Evolutionary conservation across 1,140 invertebrate species (phyloP).

Genomic region (Chelonus insularis): DNA sequence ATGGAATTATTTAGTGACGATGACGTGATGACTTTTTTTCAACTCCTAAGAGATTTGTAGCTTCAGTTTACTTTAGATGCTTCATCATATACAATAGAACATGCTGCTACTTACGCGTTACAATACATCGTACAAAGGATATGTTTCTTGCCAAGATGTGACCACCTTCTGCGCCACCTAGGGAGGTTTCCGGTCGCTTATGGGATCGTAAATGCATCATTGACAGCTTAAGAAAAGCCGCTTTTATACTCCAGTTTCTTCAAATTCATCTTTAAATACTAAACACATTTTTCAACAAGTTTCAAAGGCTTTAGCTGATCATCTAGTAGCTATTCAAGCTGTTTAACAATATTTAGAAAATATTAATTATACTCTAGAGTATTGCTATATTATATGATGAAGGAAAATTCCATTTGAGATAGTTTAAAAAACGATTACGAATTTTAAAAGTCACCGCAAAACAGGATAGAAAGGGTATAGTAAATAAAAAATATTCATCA

Average conservation of each 20-base stretch:
- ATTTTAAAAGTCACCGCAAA: too few species aligned
- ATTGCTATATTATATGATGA: too few species aligned
- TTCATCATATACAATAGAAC: background rate
- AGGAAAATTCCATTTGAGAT: too few species aligned
- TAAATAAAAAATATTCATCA: constrained; percentile 9
- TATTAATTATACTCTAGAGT: too few species aligned
- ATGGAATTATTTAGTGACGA: too few species aligned
- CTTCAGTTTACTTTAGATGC: background rate
- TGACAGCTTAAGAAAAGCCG: constrained; percentile 31
- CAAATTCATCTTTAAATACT: background rate
- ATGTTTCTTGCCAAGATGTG: constrained; percentile 47
- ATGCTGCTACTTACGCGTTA: constrained; percentile 45
- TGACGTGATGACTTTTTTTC: too few species aligned
- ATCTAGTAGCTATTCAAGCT: background rate
- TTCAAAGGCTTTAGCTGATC: background rate
- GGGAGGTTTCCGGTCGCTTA: constrained; percentile 41
- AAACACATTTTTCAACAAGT: background rate
- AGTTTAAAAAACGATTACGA: too few species aligned
- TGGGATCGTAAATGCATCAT: constrained; percentile 46
- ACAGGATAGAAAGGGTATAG: too few species aligned
- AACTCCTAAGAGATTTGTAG: background rate
- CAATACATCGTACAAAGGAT: constrained; percentile 46
- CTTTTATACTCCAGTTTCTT: background rate
- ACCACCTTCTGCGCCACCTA: constrained; percentile 37
- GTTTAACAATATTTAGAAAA: too few species aligned